A percentile compares a stretch with the other conserved stretches of the same genome.
phyloP scores from a whole-genome alignment of 2,888 invertebrate species.

The Calameuta filiformis region DNA sequence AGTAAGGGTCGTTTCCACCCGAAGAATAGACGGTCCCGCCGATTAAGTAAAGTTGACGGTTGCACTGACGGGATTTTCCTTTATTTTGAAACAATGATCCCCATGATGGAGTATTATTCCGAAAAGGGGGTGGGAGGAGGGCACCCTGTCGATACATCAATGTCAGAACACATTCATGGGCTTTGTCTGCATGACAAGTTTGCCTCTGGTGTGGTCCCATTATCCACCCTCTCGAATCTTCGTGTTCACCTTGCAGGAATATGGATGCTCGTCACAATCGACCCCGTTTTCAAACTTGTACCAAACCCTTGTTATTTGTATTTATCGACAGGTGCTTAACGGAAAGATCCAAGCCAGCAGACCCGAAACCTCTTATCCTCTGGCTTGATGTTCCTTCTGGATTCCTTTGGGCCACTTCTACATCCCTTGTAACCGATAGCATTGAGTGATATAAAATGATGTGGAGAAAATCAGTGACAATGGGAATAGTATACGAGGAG shows the following conservation, averaged over 20 bases:
- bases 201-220: background rate
- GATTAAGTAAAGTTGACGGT: background rate
- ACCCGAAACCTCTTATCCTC: background rate
- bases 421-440: background rate
- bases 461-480: background rate
- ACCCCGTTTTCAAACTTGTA: background rate
- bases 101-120: background rate
- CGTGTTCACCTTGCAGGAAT: background rate
- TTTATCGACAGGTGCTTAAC: background rate
- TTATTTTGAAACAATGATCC: background rate
- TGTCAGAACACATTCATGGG: background rate
- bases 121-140: background rate
- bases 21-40: background rate
- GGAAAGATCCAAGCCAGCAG: background rate
- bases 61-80: background rate
- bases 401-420: background rate
- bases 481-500: background rate
- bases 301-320: background rate
- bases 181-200: background rate
- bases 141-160: background rate
- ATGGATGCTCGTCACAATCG: background rate
- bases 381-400: background rate
- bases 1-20: background rate
- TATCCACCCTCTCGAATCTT: background rate
- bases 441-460: background rate